Evolutionary conservation across 2,888 invertebrate genomes (phyloP), one percentile per base, ranked within the genome.

Genomic region (Drosophila planitibia): DNA sequence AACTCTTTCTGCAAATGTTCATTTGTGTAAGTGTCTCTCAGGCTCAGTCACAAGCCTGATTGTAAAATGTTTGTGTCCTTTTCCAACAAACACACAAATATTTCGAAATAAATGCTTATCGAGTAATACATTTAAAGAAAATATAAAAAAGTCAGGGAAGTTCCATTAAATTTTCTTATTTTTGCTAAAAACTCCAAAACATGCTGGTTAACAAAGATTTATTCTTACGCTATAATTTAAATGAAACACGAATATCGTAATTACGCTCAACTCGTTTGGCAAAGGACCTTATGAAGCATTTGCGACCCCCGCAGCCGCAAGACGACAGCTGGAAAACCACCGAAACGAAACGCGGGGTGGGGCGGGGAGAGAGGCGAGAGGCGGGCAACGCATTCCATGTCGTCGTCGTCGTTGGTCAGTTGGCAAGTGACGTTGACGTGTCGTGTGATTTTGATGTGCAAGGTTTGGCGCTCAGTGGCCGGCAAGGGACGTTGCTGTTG

Each of bases 401-500:
- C 70, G 19, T 19, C 52, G 19, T 19, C 52, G 60, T 49, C 64
- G 62, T 62, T 62, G 76, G 75, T 78, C 79, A 75, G 72, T 61
- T 76, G 79, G 72, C 74, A 79, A 74, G 51, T 78, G 79, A 78
- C 82, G 70, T 83, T 83, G 78, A 85, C 90, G 85, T 79, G 81
- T 68, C 81, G 80, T 79, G 83, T 81, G 83, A 90, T 86, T 88
- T 89, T 80, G 79, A 81, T 82, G 82, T 73, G 82, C 67, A 74
- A 67, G 70, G 76, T 66, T 74, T 66, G 47, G 53, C 41, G 61
- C 58, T 58, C 57, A 35, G 58, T 57, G 72, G 63, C 64, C 81
- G 78, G 61, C 61, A 73, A 83, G 47, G 70, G 55, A 76, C 66
- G 76, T 62, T 63, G 22, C n/a, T 32, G 66, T 33, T 32, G 55